Percentiles rank a stretch among this genome's conserved stretches.
Conservation (phyloP, 2,888 invertebrate species). For the Hetaerina titia region DNA sequence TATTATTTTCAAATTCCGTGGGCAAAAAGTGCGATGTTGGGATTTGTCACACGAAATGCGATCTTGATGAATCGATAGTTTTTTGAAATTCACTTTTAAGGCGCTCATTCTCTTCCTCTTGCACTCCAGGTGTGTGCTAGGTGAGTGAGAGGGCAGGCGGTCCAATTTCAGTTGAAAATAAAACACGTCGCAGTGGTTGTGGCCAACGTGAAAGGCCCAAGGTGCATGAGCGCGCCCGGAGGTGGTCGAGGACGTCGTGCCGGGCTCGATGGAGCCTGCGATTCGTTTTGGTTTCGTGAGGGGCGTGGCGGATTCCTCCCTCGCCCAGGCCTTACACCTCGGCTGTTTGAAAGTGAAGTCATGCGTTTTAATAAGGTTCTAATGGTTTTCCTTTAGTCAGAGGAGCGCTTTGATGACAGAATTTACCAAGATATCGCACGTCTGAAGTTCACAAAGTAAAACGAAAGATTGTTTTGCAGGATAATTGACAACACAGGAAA, state of each 20-base stretch:
- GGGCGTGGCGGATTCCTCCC: background rate
- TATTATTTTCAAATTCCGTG: no score
- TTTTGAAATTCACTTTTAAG: background rate
- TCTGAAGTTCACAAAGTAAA: no score
- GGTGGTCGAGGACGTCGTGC: background rate
- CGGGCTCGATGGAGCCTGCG: background rate
- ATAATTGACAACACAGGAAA: no score
- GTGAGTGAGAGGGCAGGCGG: background rate
- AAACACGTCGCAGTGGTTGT: background rate
- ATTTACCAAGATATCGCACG: no score
- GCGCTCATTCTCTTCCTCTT: background rate
- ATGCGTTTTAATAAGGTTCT: no score
- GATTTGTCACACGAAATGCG: background rate
- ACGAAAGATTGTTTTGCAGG: no score
- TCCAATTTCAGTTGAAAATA: background rate
- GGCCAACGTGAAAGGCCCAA: background rate
- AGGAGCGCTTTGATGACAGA: no score
- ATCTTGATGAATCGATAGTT: background rate
- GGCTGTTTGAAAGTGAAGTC: no score
- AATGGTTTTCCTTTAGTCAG: no score
- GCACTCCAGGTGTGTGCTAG: background rate
- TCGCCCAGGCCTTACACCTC: background rate
- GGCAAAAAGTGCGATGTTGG: no score
- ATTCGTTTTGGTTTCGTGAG: slow-evolving; percentile 1
- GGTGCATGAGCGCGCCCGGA: background rate